These are phyloP conservation scores for Xestia c-nigrum DNA, from an alignment of 2,888 invertebrate species.

Conservation along the genomic window DNA sequence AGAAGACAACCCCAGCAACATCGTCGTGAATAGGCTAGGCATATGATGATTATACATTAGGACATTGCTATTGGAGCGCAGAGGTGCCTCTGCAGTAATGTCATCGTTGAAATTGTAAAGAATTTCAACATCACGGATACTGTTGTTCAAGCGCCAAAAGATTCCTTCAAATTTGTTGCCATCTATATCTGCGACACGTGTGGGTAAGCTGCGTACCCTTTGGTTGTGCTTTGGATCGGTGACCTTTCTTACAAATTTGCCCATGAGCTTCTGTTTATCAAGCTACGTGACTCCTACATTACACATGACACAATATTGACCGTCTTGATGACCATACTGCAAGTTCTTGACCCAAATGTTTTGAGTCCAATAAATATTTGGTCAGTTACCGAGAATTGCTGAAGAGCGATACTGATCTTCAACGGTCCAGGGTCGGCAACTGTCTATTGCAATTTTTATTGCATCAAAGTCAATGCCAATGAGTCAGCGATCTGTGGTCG, in stretches of 20 bases:
- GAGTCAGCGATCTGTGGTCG: neutral
- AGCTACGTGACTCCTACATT: slow-evolving; percentile 21
- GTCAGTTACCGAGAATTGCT: slow-evolving; percentile 7
- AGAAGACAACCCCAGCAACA: neutral
- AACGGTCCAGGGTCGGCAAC: slow-evolving; percentile 37
- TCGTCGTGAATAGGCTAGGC: neutral
- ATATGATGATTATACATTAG: neutral
- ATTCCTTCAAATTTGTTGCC: neutral
- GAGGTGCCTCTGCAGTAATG: neutral
- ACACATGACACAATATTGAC: slow-evolving; percentile 53
- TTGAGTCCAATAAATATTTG: slow-evolving; percentile 48
- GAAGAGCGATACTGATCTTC: slow-evolving; percentile 35
- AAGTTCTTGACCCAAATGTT: slow-evolving; percentile 57
- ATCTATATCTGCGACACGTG: neutral
- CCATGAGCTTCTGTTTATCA: slow-evolving; percentile 30
- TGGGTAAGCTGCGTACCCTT: neutral
- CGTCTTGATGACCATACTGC: slow-evolving; percentile 15
- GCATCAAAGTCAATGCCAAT: slow-evolving; percentile 33
- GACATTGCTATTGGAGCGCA: neutral
- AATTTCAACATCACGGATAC: neutral
- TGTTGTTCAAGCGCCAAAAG: neutral
- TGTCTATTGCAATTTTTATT: slow-evolving; percentile 34
- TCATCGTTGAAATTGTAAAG: too few relatives aligned
- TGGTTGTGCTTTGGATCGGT: neutral
- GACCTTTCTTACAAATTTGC: slow-evolving; percentile 17